Evolutionary conservation across 2,888 invertebrate species (phyloP).

Genomic region (Elegia similella): DNA sequence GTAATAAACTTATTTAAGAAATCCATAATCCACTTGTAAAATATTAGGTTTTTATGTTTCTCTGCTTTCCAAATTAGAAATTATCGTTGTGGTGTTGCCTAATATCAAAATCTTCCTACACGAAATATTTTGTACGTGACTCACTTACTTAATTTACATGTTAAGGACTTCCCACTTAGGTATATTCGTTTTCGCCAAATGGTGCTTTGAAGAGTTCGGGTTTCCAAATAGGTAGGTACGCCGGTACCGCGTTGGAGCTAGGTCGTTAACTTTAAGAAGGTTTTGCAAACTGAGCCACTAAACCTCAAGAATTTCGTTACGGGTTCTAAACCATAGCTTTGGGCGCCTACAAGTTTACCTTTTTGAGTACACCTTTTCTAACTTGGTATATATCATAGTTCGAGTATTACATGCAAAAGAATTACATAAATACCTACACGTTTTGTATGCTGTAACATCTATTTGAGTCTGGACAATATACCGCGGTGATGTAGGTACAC

Average conservation of each 20-base stretch:
- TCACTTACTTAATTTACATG: constrained; percentile 6
- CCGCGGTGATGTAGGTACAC: no score
- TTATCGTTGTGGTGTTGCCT: not conserved
- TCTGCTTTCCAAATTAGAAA: not conserved
- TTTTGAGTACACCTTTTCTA: no score
- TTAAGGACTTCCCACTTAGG: not conserved
- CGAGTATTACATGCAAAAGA: no score
- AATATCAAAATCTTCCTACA: constrained; percentile 1
- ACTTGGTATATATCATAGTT: no score
- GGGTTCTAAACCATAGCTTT: no score
- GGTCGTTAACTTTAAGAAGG: constrained; percentile 4
- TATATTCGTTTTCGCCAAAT: constrained; percentile 4
- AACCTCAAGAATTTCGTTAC: no score
- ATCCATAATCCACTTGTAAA: not conserved
- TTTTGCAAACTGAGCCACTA: not conserved
- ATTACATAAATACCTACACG: no score
- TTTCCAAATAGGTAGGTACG: not conserved
- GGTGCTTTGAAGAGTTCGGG: not conserved
- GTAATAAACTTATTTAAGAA: not conserved
- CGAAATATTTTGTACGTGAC: constrained; percentile 6
- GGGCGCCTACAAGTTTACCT: no score
- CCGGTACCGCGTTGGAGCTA: not conserved
- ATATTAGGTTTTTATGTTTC: not conserved
- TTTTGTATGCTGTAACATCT: no score
- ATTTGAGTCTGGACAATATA: no score